Conservation (phyloP, 2,888 invertebrate genomes). For the Globia sparganii region DNA sequence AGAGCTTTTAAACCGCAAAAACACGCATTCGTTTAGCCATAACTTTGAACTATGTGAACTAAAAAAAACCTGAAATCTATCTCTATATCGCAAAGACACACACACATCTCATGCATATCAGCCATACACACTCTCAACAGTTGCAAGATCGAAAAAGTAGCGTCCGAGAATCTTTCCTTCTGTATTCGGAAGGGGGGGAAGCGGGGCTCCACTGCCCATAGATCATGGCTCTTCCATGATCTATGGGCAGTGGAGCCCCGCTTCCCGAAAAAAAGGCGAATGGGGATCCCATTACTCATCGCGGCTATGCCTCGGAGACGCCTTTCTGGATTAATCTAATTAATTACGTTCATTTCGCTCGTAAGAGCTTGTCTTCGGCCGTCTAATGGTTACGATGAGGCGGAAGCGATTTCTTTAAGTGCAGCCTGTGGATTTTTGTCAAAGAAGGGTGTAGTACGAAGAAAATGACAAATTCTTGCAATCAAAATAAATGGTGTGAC, state of each 20-base stretch:
- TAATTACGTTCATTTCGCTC: conserved; percentile 83
- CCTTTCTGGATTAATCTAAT: conserved; percentile 84
- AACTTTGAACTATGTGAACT: background rate
- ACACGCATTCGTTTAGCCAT: background rate
- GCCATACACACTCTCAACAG: background rate
- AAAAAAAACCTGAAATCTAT: background rate
- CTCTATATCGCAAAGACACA: no score
- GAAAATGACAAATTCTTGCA: background rate
- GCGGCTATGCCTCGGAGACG: conserved; percentile 76
- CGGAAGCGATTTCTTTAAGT: conserved; percentile 45
- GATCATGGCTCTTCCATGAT: no score
- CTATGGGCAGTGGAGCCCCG: no score
- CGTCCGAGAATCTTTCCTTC: conserved; percentile 23
- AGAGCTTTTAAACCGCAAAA: conserved; percentile 17
- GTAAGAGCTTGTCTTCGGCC: conserved; percentile 71
- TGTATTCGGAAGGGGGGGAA: background rate
- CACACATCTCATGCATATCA: background rate
- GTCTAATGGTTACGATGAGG: conserved; percentile 52
- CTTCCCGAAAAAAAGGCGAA: conserved; percentile 66
- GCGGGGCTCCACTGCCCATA: conserved; percentile 38
- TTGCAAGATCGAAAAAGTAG: conserved; percentile 15
- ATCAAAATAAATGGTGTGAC: background rate
- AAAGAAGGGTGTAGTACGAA: background rate
- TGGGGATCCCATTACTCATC: conserved; percentile 83
- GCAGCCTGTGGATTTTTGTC: conserved; percentile 22